Evolutionary conservation across 1,140 invertebrate species (phyloP), one percentile per base, ranked within the genome.

Genomic region (Orius insidiosus): DNA sequence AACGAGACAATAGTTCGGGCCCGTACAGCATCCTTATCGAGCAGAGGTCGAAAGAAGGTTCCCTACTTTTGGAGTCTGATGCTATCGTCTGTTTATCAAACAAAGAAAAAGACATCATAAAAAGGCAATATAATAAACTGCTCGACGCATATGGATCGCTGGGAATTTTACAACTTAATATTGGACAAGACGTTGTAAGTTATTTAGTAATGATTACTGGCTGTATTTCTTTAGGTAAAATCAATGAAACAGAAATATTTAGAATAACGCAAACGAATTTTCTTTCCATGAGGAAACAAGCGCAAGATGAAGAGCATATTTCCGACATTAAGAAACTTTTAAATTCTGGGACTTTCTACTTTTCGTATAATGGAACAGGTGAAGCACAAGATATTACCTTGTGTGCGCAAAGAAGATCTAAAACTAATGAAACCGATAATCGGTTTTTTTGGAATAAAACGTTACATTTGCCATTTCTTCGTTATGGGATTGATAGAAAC

Each of bases 311-410:
- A 54, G 85, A 88, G 52, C 68, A 80, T 60, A 76, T 92, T 54
- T 65, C 73, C 48, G 78, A 93, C 61, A 70, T 89, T 9, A 65
- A 80, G 46, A 94, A 93, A 65, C 67, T 98, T 30, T 66, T 98
- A 2, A 95, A 90, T 63, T 95, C 90, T 15, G 92, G 92, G 8
- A 94, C 90, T 11, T 96, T 96, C 63, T 97, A 96, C 60, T 96
- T 97, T 63, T 85, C 88, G 1, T 90, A 88, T 78, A 70, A 70
- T 14, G 51, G 61, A 30, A 54, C 60, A 49, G 63, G 67, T 33
- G 41, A 43, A 43, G 41, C 24, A 30, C 63, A 93, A 57, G 90
- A 97, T 68, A 73, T 97, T 15, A 96, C 89, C 8, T 63, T 97
- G 18, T 94, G 89, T 66, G 85, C 85, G 34, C 93, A 98, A 62